Evolutionary conservation across 2,113 vertebrate species (phyloP), one percentile per base, ranked within the genome.

Genomic region (Miniopterus natalensis): DNA sequence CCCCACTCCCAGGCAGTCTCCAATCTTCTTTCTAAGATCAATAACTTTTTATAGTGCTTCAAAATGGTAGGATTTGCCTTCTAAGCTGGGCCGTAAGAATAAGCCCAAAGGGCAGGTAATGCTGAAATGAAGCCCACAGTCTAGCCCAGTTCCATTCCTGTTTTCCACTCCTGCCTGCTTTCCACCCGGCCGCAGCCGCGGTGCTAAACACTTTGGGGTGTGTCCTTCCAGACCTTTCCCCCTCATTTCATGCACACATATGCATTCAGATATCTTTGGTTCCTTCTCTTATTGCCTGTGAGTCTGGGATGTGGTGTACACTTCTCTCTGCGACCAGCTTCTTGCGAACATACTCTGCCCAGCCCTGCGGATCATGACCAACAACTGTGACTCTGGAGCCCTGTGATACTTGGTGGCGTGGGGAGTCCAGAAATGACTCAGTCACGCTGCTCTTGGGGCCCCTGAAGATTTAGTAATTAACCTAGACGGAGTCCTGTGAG

Each of bases 121-220:
- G 29, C 31, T 29, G 25, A 88, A n/a, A 15, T 4, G 18, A 40
- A 40, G 15, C 29, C 78, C 66, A 18, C 25, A 9, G 10, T 20
- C 23, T 40, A 47, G n/a, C 36, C n/a, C 27, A 5, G 1, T 53
- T 78, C 45, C 1, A 9, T 55, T 27, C 45, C 73, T 17, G 2
- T 31, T 59, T 49, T 40, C 31, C 18, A 14, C 2, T 47, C 7
- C 27, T 63, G 27, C 40, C 40, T 74, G 31, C 36, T 36, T 36
- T 5, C 66, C 20, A 4, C 23, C 23, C 27, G 6, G 0, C 8
- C 6, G 71, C 0, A 8, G 0, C 8, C 6, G 71, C 0, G 0
- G 12, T 45, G 81, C n/a, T 59, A 5, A 68, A 31, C 5, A 55
- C 29, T 25, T n/a, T 49, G 57, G 14, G 17, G 18, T 36, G 0